Conservation (phyloP, 2,888 invertebrate species). For the Yponomeuta malinellus region DNA sequence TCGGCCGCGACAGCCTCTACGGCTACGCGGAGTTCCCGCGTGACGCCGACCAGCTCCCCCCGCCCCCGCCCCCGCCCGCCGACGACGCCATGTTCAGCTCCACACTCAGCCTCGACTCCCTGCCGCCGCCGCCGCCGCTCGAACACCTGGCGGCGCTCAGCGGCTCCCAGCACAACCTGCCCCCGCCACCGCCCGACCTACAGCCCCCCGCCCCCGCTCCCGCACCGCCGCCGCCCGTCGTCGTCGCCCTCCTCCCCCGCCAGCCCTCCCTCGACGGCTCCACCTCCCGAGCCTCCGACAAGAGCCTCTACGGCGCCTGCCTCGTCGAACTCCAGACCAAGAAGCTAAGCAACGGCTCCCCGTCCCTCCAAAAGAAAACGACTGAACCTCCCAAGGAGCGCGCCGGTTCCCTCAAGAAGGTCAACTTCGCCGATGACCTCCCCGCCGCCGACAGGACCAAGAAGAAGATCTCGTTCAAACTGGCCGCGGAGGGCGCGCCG, state of each 20-base stretch:
- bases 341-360: conserved; percentile 58
- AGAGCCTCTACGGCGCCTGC: conserved; percentile 68
- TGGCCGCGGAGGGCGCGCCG: conserved; percentile 64
- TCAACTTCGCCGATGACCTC: conserved; percentile 78
- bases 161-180: conserved; percentile 84
- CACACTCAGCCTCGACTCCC: conserved; percentile 85
- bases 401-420: conserved; percentile 67
- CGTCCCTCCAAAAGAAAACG: conserved; percentile 47
- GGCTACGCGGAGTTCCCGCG: conserved; percentile 23
- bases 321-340: conserved; percentile 75
- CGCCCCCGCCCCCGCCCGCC: conserved; percentile 82
- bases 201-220: conserved; percentile 30
- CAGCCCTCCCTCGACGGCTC: conserved; percentile 74
- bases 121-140: conserved; percentile 86
- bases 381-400: conserved; percentile 65
- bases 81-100: conserved; percentile 81
- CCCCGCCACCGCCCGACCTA: conserved; percentile 82
- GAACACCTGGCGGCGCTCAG: conserved; percentile 70
- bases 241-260: conserved; percentile 45
- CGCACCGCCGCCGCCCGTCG: conserved; percentile 24
- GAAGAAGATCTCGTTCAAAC: conserved; percentile 81
- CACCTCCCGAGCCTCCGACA: conserved; percentile 66
- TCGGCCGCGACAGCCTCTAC: conserved; percentile 52
- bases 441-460: conserved; percentile 67
- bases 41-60: conserved; percentile 80